Base-by-base conservation (phyloP, 2,888 invertebrate genomes). In the Abrostola triplasia region DNA sequence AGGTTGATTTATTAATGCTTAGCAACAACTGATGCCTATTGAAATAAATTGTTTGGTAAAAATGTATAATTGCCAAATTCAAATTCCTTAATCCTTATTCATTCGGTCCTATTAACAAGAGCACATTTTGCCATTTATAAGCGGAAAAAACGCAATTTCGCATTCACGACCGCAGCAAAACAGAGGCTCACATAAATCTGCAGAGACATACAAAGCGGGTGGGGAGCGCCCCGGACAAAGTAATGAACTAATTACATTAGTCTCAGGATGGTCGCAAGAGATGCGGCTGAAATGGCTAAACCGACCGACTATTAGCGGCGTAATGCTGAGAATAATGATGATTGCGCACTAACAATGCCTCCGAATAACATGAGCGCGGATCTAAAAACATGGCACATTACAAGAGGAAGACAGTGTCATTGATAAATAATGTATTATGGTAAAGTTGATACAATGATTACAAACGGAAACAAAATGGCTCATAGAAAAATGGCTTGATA, bases 191-290 rank as follows among this genome's bases (percentile, higher is more conserved):
- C 87, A 92, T 91, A 91, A 91, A 92, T 91, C 90, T 88, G 86
- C 75, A 80, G 86, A 86, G 84, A 87, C 86, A 85, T 84, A 85
- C 88, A 86, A 87, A 88, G 85, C 83, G 85, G 77, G 82, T 78
- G 84, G 81, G 83, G 84, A 83, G 80, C 84, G 84, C 83, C 85
- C 84, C 85, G 88, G 88, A 88, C 86, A 88, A 89, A 91, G 92
- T 92, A 93, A 92, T 91, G 90, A 92, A 90, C 91, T 92, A 93
- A 93, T 93, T 91, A 92, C 92, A 93, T 93, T 93, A 92, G 88
- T 86, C 83, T 85, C 85, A 84, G 82, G 84, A 84, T 84, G 80
- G 80, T 81, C 82, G 81, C 81, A 74, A 81, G 84, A 84, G 85
- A 87, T 84, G 85, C 84, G 85, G 84, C 84, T 89, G 80, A 89